Evolutionary conservation across 2,113 vertebrate genomes (phyloP), one percentile per base, ranked within the genome.

Genomic region (Trochalopteron elliotii): DNA sequence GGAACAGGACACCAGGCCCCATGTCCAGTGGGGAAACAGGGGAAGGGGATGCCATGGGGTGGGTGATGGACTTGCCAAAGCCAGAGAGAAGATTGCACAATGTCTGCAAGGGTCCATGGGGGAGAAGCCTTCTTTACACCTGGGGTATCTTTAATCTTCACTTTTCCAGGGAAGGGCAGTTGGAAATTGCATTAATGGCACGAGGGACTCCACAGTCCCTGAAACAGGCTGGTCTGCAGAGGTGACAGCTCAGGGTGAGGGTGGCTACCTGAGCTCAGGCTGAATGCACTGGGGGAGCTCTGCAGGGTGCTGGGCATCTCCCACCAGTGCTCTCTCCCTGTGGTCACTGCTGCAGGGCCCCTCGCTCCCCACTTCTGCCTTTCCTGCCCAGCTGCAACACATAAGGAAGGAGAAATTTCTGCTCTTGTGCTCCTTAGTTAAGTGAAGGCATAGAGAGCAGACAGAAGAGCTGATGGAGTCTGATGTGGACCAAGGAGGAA

Each of bases 401-500:
- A 5, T 12, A 20, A 83, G 28, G 70, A 9, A 7, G 63, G 63
- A 85, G 57, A 23, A 18, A 15, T 53, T 42, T 42, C 61, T 81
- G 28, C 31, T 16, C 14, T 11, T n/a, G 0, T 3, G 2, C 33
- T 17, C 0, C 0, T 35, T 49, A 12, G 18, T 27, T 18, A 13
- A 27, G 23, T 12, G 22, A 47, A 79, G 55, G 40, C 2, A 0
- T 49, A 24, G 57, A 4, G 59, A 77, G 71, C 55, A 55, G 59
- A 52, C 76, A 75, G 86, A 60, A n/a, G 30, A 71, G 83, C 74
- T 75, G 63, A 16, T 42, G 50, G 24, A 52, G 33, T 28, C 80
- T 83, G 76, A 13, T 94, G 65, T 72, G 89, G 68, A 86, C 39
- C 0, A 1, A 84, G 75, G 87, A 93, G 94, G 95, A 95, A 91